phyloP scores from a whole-genome alignment of 2,113 vertebrate genomes.

The Prochilodus magdalenae region DNA sequence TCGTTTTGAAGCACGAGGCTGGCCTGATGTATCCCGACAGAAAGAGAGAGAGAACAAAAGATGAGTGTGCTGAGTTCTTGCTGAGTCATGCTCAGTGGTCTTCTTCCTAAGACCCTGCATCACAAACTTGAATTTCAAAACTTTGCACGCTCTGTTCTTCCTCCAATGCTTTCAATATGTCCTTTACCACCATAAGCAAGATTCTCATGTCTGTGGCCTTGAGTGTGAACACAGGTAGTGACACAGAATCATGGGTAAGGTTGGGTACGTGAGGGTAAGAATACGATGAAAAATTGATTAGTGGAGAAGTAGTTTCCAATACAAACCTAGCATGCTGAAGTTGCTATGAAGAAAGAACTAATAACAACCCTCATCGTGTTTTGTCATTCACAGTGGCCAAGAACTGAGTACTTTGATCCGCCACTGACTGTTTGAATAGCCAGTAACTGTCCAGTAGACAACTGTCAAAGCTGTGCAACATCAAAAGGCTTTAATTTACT shows the following conservation, averaged over 20 bases:
- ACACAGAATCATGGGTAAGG: neutral
- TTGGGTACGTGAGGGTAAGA: neutral
- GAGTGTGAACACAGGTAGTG: neutral
- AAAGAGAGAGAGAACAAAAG: conserved; percentile 36
- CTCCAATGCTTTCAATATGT: neutral
- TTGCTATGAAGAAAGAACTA: neutral
- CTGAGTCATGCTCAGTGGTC: conserved; percentile 22
- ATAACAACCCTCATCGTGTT: too few relatives aligned
- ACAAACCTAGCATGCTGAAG: conserved; percentile 22
- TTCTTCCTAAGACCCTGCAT: conserved; percentile 13
- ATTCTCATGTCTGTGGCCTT: neutral
- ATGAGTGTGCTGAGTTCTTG: neutral
- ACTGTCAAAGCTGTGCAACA: too few relatives aligned
- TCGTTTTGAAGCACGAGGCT: conserved; percentile 18
- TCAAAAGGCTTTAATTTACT: too few relatives aligned
- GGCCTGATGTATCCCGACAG: conserved; percentile 30
- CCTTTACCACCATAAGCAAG: conserved; percentile 12
- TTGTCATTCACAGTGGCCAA: too few relatives aligned
- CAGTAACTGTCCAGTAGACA: too few relatives aligned
- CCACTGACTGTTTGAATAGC: neutral
- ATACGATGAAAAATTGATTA: conserved; percentile 39
- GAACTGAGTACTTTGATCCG: neutral
- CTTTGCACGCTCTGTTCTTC: neutral
- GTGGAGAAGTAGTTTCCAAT: conserved; percentile 28
- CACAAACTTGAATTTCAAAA: conserved; percentile 24